Evolutionary conservation across 1,140 invertebrate genomes (phyloP).

Genomic region (Drosophila elegans): DNA sequence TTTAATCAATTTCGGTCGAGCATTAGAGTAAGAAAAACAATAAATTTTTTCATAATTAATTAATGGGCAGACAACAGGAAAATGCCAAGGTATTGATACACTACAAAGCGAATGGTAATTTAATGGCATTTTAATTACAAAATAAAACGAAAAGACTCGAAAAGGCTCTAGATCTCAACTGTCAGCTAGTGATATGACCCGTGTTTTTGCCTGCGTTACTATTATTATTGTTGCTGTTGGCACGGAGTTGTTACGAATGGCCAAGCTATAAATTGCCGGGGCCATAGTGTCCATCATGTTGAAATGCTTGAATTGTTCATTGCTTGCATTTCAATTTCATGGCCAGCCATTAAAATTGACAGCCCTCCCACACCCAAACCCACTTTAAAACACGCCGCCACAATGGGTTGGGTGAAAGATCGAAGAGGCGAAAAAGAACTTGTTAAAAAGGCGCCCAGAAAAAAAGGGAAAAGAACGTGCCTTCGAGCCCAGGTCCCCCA

Average conservation of each 20-base stretch:
- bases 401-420: constrained; percentile 49
- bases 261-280: constrained; percentile 70
- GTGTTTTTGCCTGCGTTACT: neutral
- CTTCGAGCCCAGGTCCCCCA: constrained; percentile 4
- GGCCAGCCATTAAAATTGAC: constrained; percentile 79
- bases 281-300: constrained; percentile 76
- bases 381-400: constrained; percentile 13
- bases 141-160: constrained; percentile 23
- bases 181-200: constrained; percentile 5
- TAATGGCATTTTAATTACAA: constrained; percentile 80
- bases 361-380: constrained; percentile 22
- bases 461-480: neutral
- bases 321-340: constrained; percentile 79
- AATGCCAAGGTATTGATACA: constrained; percentile 3
- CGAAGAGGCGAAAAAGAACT: neutral
- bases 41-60: constrained; percentile 51
- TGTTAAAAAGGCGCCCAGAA: constrained; percentile 23
- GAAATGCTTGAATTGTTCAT: constrained; percentile 81
- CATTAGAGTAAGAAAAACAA: constrained; percentile 15
- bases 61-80: constrained; percentile 3
- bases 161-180: constrained; percentile 43
- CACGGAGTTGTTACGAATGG: constrained; percentile 49
- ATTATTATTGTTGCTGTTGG: constrained; percentile 19
- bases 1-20: constrained; percentile 40
- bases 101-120: constrained; percentile 23